Conservation (phyloP, 1,140 invertebrate species). For the Apocrypta bakeri region DNA sequence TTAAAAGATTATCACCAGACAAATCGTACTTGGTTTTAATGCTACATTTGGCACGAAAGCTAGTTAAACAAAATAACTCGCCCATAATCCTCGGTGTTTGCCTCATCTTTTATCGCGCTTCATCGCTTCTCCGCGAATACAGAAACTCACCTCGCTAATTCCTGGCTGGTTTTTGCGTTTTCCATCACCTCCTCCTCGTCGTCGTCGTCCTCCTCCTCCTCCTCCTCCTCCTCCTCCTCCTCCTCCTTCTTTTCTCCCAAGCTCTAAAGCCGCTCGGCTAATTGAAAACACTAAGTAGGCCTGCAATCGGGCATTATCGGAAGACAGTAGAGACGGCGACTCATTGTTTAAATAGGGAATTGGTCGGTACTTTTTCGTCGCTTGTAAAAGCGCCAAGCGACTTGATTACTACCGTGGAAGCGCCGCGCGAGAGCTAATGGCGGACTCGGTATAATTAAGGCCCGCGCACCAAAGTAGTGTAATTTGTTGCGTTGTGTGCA, state of each 20-base stretch:
- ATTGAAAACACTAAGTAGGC: slow-evolving; percentile 33
- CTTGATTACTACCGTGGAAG: slow-evolving; percentile 42
- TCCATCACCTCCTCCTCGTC: background rate
- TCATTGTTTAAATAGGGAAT: slow-evolving; percentile 48
- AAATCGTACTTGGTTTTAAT: too few species aligned
- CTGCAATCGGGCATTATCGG: slow-evolving; percentile 25
- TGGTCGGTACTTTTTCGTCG: slow-evolving; percentile 17
- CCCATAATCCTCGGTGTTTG: background rate
- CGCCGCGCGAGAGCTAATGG: slow-evolving; percentile 37
- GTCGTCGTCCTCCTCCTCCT: too few species aligned
- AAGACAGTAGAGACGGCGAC: background rate
- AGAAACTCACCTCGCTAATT: slow-evolving; percentile 5
- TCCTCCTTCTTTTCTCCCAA: too few species aligned
- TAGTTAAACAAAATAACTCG: background rate
- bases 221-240: too few species aligned
- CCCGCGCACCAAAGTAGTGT: slow-evolving; percentile 41
- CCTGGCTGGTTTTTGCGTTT: slow-evolving; percentile 11
- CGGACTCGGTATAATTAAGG: slow-evolving; percentile 47
- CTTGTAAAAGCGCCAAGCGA: slow-evolving; percentile 39
- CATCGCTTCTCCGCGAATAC: background rate
- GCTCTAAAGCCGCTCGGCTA: background rate
- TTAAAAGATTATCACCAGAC: too few species aligned
- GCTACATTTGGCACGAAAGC: background rate
- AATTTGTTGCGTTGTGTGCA: slow-evolving; percentile 45
- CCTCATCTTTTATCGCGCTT: background rate